Conservation (phyloP, 2,113 vertebrate species). For the Glaucomys volans region DNA sequence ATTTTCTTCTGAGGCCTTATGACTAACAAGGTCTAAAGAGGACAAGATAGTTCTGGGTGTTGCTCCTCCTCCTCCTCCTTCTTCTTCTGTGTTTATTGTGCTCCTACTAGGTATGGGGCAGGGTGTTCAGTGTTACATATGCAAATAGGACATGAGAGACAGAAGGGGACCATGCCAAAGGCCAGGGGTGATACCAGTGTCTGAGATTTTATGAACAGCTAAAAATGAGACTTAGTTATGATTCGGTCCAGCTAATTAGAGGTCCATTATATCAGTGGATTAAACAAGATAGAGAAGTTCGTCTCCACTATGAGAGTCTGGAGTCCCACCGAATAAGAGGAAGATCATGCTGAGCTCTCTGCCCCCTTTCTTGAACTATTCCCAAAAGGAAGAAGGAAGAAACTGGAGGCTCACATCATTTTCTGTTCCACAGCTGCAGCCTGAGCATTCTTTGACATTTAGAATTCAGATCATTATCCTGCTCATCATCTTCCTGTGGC, state of each 20-base stretch:
- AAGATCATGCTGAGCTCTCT: not conserved
- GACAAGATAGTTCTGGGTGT: not conserved
- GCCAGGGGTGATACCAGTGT: not conserved
- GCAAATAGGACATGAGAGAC: not conserved
- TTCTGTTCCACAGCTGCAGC: not conserved
- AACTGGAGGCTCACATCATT: not conserved
- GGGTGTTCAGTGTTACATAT: not conserved
- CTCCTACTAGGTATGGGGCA: not conserved
- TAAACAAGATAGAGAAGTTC: not conserved
- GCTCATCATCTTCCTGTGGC: not conserved
- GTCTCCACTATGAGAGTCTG: not conserved
- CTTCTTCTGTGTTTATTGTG: not conserved
- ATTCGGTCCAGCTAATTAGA: not conserved
- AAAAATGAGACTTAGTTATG: constrained; percentile 13
- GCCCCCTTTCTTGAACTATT: not conserved
- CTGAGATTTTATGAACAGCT: not conserved
- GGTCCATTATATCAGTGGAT: not conserved
- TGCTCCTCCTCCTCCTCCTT: no score
- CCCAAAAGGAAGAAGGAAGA: not conserved
- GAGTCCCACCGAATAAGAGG: not conserved
- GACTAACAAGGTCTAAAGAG: not conserved
- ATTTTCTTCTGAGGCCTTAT: not conserved
- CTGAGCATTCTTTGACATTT: not conserved
- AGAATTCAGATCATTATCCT: not conserved
- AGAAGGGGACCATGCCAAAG: not conserved